Evolutionary conservation across 1,140 invertebrate genomes (phyloP).

Genomic region (Solen grandis): DNA sequence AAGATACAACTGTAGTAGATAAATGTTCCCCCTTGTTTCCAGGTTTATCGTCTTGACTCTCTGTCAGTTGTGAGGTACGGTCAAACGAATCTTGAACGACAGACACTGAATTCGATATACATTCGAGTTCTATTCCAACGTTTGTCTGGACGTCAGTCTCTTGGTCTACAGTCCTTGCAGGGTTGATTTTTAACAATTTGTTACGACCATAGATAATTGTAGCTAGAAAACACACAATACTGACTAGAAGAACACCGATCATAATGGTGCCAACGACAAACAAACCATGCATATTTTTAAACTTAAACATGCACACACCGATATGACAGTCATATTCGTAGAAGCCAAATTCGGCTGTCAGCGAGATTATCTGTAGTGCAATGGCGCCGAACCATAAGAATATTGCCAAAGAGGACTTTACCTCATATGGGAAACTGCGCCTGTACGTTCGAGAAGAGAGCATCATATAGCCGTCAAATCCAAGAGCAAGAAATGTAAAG

Average conservation of each 20-base stretch:
- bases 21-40: no score
- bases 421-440: neutral
- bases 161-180: no score
- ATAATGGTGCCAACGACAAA: neutral
- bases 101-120: no score
- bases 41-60: no score
- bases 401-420: neutral
- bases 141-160: no score
- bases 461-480: neutral
- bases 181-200: no score
- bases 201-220: no score
- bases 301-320: neutral
- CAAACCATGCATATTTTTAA: neutral
- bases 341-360: neutral
- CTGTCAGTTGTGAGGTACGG: no score
- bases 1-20: no score
- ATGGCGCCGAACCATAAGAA: neutral
- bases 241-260: neutral
- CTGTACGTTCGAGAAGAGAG: neutral
- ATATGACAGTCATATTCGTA: neutral
- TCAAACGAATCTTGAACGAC: no score
- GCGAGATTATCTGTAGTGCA: neutral
- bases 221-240: no score
- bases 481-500: neutral
- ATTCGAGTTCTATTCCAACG: no score